These are phyloP conservation scores for Gyps fulvus DNA, from an alignment of 2,113 vertebrate genomes.

Conservation along the genomic window DNA sequence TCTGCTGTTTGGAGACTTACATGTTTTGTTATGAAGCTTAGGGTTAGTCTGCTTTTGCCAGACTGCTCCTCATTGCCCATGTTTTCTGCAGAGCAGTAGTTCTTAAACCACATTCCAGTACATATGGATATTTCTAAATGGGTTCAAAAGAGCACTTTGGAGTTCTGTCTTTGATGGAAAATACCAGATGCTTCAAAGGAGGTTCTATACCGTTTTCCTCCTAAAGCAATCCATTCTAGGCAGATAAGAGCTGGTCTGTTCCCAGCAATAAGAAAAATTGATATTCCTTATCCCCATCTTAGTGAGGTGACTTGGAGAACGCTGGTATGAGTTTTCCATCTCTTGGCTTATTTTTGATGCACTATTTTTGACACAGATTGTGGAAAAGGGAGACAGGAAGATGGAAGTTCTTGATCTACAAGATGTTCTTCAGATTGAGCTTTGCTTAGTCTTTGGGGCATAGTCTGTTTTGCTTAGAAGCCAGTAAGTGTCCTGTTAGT, in stretches of 20 bases:
- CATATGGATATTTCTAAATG: neutral
- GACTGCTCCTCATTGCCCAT: neutral
- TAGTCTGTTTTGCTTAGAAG: neutral
- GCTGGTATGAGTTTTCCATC: neutral
- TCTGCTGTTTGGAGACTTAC: neutral
- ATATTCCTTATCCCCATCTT: neutral
- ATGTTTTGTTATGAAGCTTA: neutral
- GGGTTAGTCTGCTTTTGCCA: neutral
- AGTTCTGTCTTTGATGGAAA: neutral
- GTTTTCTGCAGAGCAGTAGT: neutral
- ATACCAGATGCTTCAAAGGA: neutral
- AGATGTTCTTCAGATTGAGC: neutral
- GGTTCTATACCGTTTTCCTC: neutral
- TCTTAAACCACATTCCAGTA: neutral
- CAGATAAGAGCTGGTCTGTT: neutral
- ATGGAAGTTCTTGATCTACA: neutral
- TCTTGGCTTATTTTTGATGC: neutral
- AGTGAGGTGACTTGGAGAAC: neutral
- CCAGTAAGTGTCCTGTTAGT: neutral
- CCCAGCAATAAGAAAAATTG: neutral
- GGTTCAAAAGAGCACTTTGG: neutral
- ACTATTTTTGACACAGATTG: neutral
- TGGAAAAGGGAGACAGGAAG: neutral
- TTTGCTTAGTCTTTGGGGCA: neutral
- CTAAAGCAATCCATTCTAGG: neutral